Evolutionary conservation across 2,797 vertebrate genomes (phyloP), one percentile per base, ranked within the genome.

Genomic region (Yasuhikotakia modesta): DNA sequence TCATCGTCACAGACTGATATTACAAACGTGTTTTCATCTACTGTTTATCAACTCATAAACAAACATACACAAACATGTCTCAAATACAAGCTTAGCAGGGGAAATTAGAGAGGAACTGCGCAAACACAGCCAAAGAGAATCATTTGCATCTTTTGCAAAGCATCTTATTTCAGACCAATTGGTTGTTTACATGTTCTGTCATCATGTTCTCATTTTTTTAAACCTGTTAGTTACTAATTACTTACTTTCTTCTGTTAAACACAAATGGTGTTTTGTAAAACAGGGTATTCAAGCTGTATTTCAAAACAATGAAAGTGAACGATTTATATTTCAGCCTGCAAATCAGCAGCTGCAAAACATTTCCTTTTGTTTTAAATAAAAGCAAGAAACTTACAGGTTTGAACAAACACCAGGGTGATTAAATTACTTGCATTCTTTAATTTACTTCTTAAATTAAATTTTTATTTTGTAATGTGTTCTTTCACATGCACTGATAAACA

Each of bases 351-450:
- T 43, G 39, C 11, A 43, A 43, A 43, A 43, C 39, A 11, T 39
- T 5, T 35, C 4, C 32, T 32, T 32, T 35, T 39, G 39, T 43
- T 14, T 48, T 48, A 0, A 6, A 53, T 53, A 19, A 75, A 45
- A 65, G 27, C 52, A 60, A 66, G 27, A 66, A 30, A 53, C 73
- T 52, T 45, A 76, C 64, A 77, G 22, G 21, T 24, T 24, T 24
- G 2, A 14, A 55, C 21, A 19, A 55, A 55, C 53, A 22, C 22
- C 17, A 55, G 2, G 21, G 52, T 22, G 19, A 55, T 2, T 48
- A 48, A 48, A 17, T 48, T 48, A 48, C 16, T 14, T 14, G 3
- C n/a, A n/a, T n/a, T n/a, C n/a, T n/a, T n/a, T n/a, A n/a, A n/a
- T n/a, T n/a, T n/a, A n/a, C n/a, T n/a, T n/a, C n/a, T n/a, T n/a